Conservation (phyloP, 2,113 vertebrate genomes). For the Triplophysa siluroides region DNA sequence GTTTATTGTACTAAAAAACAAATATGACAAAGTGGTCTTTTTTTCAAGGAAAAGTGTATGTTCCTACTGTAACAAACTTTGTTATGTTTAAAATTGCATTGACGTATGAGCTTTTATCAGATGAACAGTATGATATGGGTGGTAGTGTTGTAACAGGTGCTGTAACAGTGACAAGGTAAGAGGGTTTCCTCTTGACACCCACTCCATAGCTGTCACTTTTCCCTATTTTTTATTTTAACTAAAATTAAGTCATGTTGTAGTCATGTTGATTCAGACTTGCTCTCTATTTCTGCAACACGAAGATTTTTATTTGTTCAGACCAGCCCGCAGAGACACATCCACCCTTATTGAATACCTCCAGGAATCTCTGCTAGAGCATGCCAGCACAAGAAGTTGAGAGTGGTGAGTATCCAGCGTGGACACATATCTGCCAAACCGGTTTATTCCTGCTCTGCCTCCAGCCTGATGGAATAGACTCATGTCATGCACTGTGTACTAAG, state of each 20-base stretch:
- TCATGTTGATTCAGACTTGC: neutral
- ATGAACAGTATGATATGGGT: neutral
- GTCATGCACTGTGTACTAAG: neutral
- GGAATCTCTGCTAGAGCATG: neutral
- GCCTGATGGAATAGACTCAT: neutral
- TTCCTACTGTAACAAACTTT: neutral
- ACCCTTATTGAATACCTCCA: neutral
- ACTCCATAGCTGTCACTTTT: neutral
- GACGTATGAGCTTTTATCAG: neutral
- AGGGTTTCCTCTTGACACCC: constrained; percentile 3
- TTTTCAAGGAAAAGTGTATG: no score
- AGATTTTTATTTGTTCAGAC: neutral
- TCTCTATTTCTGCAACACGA: neutral
- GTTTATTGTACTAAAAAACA: no score
- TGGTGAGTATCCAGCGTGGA: neutral
- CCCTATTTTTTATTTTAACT: neutral
- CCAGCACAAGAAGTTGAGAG: neutral
- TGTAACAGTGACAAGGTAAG: neutral
- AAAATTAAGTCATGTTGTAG: no score
- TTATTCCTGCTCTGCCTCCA: neutral
- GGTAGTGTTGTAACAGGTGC: neutral
- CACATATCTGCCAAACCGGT: constrained; percentile 2
- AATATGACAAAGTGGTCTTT: neutral
- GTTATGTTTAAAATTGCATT: neutral
- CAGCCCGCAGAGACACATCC: neutral